Evolutionary conservation across 53 echinoderm and acorn worm genomes (phyloP).

Genomic region (Zoroaster sp.): DNA sequence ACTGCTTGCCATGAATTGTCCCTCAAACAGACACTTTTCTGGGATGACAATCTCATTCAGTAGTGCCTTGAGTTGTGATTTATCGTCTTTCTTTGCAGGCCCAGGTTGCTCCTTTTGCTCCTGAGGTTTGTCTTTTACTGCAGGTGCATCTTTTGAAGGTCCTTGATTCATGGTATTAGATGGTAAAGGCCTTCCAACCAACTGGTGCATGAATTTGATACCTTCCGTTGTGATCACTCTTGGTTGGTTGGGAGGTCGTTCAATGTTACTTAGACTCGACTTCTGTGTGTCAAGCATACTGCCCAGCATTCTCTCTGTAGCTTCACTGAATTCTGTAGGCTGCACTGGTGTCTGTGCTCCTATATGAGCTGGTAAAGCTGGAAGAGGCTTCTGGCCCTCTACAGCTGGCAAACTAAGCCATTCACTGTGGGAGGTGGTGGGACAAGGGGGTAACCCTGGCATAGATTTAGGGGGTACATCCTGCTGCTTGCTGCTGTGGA

Average conservation of each 20-base stretch:
- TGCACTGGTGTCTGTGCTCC: conserved; percentile 37
- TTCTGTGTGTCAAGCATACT: conserved; percentile 37
- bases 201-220: conserved; percentile 78
- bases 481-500: conserved; percentile 22
- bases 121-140: neutral
- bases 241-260: conserved; percentile 34
- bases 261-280: neutral
- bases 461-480: neutral
- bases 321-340: conserved; percentile 33
- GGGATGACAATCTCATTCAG: conserved; percentile 75
- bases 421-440: neutral
- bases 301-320: conserved; percentile 42
- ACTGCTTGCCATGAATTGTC: neutral
- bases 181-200: conserved; percentile 58
- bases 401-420: conserved; percentile 25
- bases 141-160: neutral
- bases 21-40: neutral
- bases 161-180: conserved; percentile 13
- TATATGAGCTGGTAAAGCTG: conserved; percentile 17
- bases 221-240: conserved; percentile 76
- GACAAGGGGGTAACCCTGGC: neutral
- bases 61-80: conserved; percentile 84
- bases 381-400: conserved; percentile 29
- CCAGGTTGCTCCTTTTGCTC: neutral
- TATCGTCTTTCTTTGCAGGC: conserved; percentile 66